Conservation (phyloP, 2,888 invertebrate species). For the Helleia helle region DNA sequence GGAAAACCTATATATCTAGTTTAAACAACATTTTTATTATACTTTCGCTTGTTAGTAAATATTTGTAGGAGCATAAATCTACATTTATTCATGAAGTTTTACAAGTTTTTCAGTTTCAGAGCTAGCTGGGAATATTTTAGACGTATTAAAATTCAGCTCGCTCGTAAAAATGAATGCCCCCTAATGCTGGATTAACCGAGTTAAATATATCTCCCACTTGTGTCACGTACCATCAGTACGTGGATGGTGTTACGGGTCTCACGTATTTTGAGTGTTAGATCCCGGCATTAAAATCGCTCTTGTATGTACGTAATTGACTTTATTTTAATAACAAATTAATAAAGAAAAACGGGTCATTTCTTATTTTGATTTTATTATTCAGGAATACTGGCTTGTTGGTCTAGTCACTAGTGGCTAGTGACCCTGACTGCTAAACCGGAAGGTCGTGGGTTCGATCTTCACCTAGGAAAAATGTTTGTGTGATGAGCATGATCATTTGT, state of each 20-base stretch:
- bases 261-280: not conserved
- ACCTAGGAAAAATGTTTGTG: no score
- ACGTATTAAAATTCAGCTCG: conserved; percentile 3
- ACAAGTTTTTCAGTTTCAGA: no score
- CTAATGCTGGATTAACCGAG: not conserved
- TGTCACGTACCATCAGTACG: conserved; percentile 3
- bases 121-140: conserved; percentile 1
- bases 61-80: conserved; percentile 1
- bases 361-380: no score
- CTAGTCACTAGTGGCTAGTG: no score
- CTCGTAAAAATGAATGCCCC: not conserved
- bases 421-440: no score
- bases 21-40: conserved; percentile 1
- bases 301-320: not conserved
- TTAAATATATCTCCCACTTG: not conserved
- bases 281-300: not conserved
- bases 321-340: no score
- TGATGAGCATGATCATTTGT: no score
- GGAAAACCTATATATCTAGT: no score
- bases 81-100: not conserved
- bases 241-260: not conserved
- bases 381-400: no score
- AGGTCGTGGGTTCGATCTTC: no score
- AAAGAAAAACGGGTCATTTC: no score
- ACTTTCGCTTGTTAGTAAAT: not conserved